A percentile compares a stretch with the other conserved stretches of the same genome.
These are phyloP conservation scores for Campoplex nolae DNA, from an alignment of 2,888 invertebrate species.

Conservation along the genomic window DNA sequence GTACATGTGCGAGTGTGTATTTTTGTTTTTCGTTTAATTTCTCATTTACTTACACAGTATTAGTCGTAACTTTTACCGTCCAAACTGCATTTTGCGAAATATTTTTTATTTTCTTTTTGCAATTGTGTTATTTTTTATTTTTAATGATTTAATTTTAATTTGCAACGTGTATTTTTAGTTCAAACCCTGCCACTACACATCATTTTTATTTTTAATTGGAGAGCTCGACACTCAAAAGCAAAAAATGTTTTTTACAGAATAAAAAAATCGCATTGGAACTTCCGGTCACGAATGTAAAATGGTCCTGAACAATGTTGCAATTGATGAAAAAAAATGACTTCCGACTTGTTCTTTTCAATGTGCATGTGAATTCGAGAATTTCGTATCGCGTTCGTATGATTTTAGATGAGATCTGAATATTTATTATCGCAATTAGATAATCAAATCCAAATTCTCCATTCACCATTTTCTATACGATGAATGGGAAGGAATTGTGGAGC, in stretches of 20 bases:
- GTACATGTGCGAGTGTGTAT: constrained; percentile 68
- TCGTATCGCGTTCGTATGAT: neutral
- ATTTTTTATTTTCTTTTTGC: constrained; percentile 75
- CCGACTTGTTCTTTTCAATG: neutral
- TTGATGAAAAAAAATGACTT: neutral
- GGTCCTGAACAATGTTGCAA: neutral
- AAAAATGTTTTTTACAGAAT: too few relatives aligned
- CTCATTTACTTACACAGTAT: constrained; percentile 75
- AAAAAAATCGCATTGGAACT: too few relatives aligned
- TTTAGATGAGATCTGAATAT: neutral
- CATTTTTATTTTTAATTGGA: constrained; percentile 15
- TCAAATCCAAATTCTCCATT: neutral
- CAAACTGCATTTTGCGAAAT: constrained; percentile 80
- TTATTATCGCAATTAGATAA: neutral
- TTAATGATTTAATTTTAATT: constrained; percentile 64
- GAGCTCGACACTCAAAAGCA: neutral
- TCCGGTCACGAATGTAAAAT: too few relatives aligned
- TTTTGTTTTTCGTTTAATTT: constrained; percentile 62
- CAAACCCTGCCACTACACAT: constrained; percentile 8
- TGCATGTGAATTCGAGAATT: neutral
- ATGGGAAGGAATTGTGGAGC: neutral
- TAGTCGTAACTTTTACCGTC: constrained; percentile 83
- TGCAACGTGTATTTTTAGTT: constrained; percentile 46
- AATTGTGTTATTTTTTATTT: constrained; percentile 61
- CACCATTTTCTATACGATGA: neutral